Evolutionary conservation across 2,888 invertebrate genomes (phyloP).

Genomic region (Dysmachus trigonus): DNA sequence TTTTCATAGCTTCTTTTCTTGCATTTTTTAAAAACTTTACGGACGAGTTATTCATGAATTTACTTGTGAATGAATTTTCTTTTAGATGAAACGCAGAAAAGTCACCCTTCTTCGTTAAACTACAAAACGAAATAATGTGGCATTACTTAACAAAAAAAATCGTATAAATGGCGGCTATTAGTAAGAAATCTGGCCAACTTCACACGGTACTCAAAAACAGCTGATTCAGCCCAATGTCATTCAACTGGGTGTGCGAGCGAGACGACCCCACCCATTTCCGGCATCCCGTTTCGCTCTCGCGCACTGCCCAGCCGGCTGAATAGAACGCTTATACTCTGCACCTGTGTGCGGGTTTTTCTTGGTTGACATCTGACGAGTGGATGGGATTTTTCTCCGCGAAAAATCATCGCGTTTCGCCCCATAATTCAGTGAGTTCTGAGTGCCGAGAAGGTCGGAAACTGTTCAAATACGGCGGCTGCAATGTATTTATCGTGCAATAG

Average conservation of each 20-base stretch:
- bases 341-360: slow-evolving; percentile 4
- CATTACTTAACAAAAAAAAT: background rate
- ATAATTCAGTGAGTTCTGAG: background rate
- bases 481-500: slow-evolving; percentile 34
- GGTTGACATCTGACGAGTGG: slow-evolving; percentile 35
- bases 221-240: slow-evolving; percentile 13
- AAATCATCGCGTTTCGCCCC: slow-evolving; percentile 25
- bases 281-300: background rate
- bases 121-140: background rate
- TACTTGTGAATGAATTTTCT: background rate
- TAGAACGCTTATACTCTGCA: background rate
- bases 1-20: too few species aligned
- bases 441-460: background rate
- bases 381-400: slow-evolving; percentile 29
- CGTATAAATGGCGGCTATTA: background rate
- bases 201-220: background rate
- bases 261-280: background rate
- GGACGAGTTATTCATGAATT: too few species aligned
- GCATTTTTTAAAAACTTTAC: too few species aligned
- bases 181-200: background rate
- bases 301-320: background rate
- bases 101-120: background rate
- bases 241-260: background rate
- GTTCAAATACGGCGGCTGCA: slow-evolving; percentile 37
- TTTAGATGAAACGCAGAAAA: background rate